Evolutionary conservation across 2,113 vertebrate genomes (phyloP), one percentile per base, ranked within the genome.

Genomic region (Passerina amoena): DNA sequence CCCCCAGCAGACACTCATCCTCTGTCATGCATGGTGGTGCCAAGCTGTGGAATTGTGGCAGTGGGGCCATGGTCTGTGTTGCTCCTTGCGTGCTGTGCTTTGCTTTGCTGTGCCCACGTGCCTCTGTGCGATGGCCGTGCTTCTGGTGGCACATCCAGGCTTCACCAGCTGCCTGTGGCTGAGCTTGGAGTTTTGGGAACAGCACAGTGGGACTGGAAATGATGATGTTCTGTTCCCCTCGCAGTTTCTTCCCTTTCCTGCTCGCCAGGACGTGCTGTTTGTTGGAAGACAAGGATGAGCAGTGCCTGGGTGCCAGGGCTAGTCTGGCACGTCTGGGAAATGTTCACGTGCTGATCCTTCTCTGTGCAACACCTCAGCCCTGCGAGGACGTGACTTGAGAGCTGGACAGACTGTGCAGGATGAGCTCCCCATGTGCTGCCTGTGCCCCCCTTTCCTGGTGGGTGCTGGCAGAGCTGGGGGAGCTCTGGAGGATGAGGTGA

Each of bases 191-290:
- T 50, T 88, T 35, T 0, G 6, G 63, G 47, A 63, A 3, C 35
- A 44, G 63, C 28, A 14, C 0, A 0, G 33, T 5, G 19, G 48
- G 17, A 38, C 50, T 92, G 53, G 38, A 85, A 96, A 60, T 85
- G n/a, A 75, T 57, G n/a, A n/a, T 88, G 31, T 71, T 91, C 71
- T 96, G 47, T 88, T 95, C 94, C 87, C 54, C 84, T 94, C 11
- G 0, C 81, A 38, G 91, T 91, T 84, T 71, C 16, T 23, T 50
- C 18, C 37, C n/a, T 68, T 91, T 63, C 7, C 72, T 6, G 5
- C 71, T 70, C 11, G 0, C 38, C 66, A 76, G 75, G 57, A 63
- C 10, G 7, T 70, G 35, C 88, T 70, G 63, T 50, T 64, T 61
- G 38, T 61, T 82, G 82, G 92, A 88, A 81, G 85, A 88, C 30